Base-by-base conservation (phyloP, 2,888 invertebrate species). In the Ochropacha duplaris region DNA sequence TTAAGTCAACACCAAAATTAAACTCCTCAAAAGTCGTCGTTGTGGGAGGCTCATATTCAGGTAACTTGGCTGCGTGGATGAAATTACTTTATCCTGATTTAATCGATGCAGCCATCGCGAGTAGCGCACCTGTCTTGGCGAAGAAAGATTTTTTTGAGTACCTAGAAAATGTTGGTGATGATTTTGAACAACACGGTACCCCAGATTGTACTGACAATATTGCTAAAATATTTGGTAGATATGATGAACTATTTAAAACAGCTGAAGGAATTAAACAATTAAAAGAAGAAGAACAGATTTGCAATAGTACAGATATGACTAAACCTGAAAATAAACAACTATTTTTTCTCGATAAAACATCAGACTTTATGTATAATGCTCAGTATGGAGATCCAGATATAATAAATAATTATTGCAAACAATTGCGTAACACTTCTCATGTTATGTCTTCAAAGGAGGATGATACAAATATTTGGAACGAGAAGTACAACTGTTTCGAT, bases 41-140 rank as follows among this genome's bases (percentile, higher is more conserved):
- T 2, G 74, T 91, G 22, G 92, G 91, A 36, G 90, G 90, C 11
- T 91, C 90, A 3, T 91, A 92, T 57, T 78, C 90, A 1, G 91
- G 88, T 8, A 92, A 90, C 57, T 79, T 92, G 62, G 91, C 92
- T 22, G 88, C 88, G 1, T 91, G 91, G 91, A 82, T 90, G 79
- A 84, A 75, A 64, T 62, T 87, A 1, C 51, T 86, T 0, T 90
- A 91, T 61, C 88, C 91, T 12, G 65, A 85, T n/a, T 66, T 89
- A 58, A 79, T 91, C 0, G 84, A 90, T 64, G 90, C 88, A 24
- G 89, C 86, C 9, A 72, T 90, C 39, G 83, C 90, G 0, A 91
- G 90, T 58, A 92, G 92, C 67, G 90, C 81, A 16, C 92, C 92
- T 9, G 88, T 91, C 24, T 57, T 88, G 50, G 90, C 90, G 1